Base-by-base conservation (phyloP, 2,113 vertebrate species). In the Istiophorus platypterus region DNA sequence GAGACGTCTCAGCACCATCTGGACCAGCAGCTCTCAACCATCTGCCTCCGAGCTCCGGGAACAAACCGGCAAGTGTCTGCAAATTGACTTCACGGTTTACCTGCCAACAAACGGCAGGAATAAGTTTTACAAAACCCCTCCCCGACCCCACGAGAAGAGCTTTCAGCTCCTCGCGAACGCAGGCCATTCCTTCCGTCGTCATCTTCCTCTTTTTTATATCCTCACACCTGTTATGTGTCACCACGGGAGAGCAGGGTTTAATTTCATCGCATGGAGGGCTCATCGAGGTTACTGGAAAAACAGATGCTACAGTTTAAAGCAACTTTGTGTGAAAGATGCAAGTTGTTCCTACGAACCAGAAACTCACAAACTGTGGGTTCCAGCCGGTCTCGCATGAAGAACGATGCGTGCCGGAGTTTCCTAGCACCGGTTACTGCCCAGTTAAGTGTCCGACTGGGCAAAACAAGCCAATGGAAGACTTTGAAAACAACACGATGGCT, bases 21-120 rank as follows among this genome's bases (percentile, higher is more conserved):
- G 82, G 76, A 68, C 54, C 51, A 42, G 59, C 41, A 22, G 61
- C 42, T 72, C 65, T 49, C 39, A 1, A 75, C 39, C 70, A 85
- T 76, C 77, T 78, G 74, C 49, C 59, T 39, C 80, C 12, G 61
- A 67, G 61, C 51, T 63, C 54, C 17, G 1, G 52, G 51, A 59
- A 31, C 47, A 45, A 56, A 12, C 37, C 10, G 56, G 8, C 26
- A 52, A 6, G 51, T 2, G 41, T 47, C 31, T 56, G n/a, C 27
- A 74, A 56, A 56, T 78, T 62, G 62, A 73, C 75, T 78, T 24
- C 27, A n/a, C 13, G 67, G 4, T 56, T 68, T 27, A 70, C 52
- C 59, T 31, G 61, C 52, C 61, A 71, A n/a, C 51, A 10, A 52
- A 8, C 11, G 52, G 10, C 52, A 24, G 1, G 52, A 26, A 13